Base-by-base conservation (phyloP, 2,888 invertebrate genomes). In the Luperina nickerlii region DNA sequence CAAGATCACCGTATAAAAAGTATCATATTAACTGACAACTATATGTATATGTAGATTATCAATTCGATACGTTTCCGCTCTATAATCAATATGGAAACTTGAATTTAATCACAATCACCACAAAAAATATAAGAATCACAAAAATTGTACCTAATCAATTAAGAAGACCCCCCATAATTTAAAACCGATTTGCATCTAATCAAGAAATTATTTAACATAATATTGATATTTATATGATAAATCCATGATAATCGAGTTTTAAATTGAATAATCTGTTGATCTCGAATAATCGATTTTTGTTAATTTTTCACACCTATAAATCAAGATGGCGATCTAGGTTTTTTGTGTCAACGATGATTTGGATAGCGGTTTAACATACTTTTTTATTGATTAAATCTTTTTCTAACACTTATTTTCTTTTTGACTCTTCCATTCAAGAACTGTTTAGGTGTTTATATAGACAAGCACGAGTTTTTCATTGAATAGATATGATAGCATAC, bases 151-250 rank as follows among this genome's bases (percentile, higher is more conserved):
- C n/a, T n/a, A 88, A 88, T 90, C 88, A 90, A 92, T 91, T 86
- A 88, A 82, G 68, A 48, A 75, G 92, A 92, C 91, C 92, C 86
- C 92, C 91, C 91, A 91, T 86, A 83, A 77, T 81, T 87, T 85
- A 84, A 48, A 80, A 82, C 66, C 71, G 81, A 87, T 92, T 93
- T 92, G 90, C 91, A 93, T 93, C 57, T 91, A 90, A 94, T 93
- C 89, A 90, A 91, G 90, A 90, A 83, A 88, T 92, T 90, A 68
- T 82, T 91, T 90, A 87, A 88, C 90, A 91, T 92, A 92, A 92
- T 90, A 91, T 90, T 87, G 87, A 91, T 84, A 90, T 91, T 90
- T 90, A 86, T 86, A 92, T 92, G 92, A 92, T 92, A 92, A 92
- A 91, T 90, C 74, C 78, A 78, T 80, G 78, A 71, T 85, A 85